Base-by-base conservation (phyloP, 1,140 invertebrate species). In the Hydropsyche tenuis region DNA sequence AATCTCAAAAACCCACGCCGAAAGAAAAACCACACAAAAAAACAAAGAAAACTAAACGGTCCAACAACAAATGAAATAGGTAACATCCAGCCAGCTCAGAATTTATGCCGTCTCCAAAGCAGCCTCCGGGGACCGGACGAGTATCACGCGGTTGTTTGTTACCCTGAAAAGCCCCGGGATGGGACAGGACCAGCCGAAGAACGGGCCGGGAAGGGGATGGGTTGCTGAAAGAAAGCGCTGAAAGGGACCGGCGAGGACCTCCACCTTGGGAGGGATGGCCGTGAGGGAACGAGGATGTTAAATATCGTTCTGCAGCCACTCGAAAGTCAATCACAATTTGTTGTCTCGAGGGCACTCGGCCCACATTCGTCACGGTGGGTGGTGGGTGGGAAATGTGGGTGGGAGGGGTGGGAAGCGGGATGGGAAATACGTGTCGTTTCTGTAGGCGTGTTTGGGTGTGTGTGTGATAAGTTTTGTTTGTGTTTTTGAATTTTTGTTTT, bases 241-340 rank as follows among this genome's bases (percentile, higher is more conserved):
- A 14, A 16, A 53, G 18, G 48, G 20, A 14, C 9, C 48, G 48
- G 60, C 20, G n/a, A 68, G 11, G 20, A 12, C 37, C 56, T 5
- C 11, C 20, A 42, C 12, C 12, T 18, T 12, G 37, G 48, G 18
- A 7, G 66, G 46, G 45, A n/a, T 45, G 64, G 9, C 14, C n/a
- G 14, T 16, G 22, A 25, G 22, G 51, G 51, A 70, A 70, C 48
- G 68, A 56, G 68, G 68, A 70, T 70, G 68, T 70, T 70, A 70
- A 70, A 70, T 70, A 70, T 70, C 68, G 68, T 56, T 70, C 68
- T 70, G 51, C 68, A 70, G 51, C 68, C 68, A 70, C 68, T 70
- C 68, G 42, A 70, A 70, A 70, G 68, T 70, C 68, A 70, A 70
- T 70, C 68, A 70, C 68, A 70, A 70, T 70, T 70, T 70, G 68